A percentile compares a stretch with the other conserved stretches of the same genome.
phyloP scores from a whole-genome alignment of 2,113 vertebrate genomes.

The Odontophorus gujanensis region DNA sequence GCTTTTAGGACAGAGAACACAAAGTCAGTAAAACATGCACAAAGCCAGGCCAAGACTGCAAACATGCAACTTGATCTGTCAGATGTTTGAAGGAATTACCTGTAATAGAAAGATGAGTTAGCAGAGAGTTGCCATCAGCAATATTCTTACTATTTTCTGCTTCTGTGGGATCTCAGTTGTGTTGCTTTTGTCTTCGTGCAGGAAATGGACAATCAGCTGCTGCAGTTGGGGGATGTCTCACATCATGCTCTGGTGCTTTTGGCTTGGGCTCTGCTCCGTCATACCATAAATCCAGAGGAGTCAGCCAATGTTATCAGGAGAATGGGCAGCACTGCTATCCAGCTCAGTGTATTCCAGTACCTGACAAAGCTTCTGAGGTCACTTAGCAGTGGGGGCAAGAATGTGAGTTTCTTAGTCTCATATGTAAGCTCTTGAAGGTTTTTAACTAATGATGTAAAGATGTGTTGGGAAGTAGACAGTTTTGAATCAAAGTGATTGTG shows the following conservation, averaged over 20 bases:
- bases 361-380: constrained; percentile 89
- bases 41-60: not conserved
- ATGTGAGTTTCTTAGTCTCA: constrained; percentile 77
- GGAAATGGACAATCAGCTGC: constrained; percentile 92
- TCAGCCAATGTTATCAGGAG: constrained; percentile 82
- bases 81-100: not conserved
- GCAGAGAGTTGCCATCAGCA: not conserved
- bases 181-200: constrained; percentile 47
- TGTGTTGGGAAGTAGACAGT: not conserved
- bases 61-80: not conserved
- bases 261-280: constrained; percentile 94
- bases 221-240: constrained; percentile 90
- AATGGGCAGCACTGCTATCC: constrained; percentile 90
- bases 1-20: not conserved
- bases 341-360: constrained; percentile 93
- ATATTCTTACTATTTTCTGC: accelerated
- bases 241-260: constrained; percentile 92
- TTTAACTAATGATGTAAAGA: not conserved
- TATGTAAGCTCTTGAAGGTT: not conserved
- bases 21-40: not conserved
- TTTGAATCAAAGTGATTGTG: not conserved
- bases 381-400: constrained; percentile 89
- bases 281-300: constrained; percentile 89
- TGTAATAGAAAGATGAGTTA: not conserved
- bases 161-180: not conserved